A percentile compares a stretch with the other conserved stretches of the same genome.
Conservation (phyloP, 2,797 vertebrate species). For the Pipistrellus nathusii region DNA sequence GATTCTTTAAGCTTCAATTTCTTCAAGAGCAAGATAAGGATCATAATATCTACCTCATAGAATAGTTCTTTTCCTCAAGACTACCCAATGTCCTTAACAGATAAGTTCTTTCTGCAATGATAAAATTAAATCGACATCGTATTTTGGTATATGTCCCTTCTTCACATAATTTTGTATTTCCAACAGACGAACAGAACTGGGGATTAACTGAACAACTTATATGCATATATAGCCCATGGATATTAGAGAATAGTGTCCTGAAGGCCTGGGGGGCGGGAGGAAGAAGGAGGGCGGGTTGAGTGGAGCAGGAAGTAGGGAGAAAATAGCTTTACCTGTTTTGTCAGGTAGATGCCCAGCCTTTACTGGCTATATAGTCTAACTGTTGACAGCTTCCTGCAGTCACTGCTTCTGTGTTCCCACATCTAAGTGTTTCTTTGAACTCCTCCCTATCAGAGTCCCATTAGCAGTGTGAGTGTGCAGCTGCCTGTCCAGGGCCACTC, state of each 20-base stretch:
- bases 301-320: too few species aligned
- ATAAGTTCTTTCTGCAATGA: not conserved
- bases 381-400: not conserved
- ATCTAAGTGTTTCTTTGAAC: not conserved
- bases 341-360: not conserved
- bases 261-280: too few species aligned
- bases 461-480: too few species aligned
- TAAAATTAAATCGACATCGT: not conserved
- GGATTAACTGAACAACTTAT: too few species aligned
- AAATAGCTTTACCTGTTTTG: not conserved
- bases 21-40: not conserved
- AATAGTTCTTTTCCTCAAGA: not conserved
- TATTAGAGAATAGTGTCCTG: too few species aligned
- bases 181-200: not conserved
- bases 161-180: slow-evolving; percentile 4
- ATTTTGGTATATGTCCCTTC: not conserved
- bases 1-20: not conserved
- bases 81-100: not conserved
- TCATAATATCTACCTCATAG: not conserved
- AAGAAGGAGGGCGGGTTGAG: too few species aligned
- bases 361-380: not conserved
- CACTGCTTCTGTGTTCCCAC: not conserved
- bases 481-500: not conserved
- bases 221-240: too few species aligned
- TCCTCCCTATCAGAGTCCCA: not conserved